phyloP scores from a whole-genome alignment of 2,888 invertebrate genomes.

The Ophion slaviceki region DNA sequence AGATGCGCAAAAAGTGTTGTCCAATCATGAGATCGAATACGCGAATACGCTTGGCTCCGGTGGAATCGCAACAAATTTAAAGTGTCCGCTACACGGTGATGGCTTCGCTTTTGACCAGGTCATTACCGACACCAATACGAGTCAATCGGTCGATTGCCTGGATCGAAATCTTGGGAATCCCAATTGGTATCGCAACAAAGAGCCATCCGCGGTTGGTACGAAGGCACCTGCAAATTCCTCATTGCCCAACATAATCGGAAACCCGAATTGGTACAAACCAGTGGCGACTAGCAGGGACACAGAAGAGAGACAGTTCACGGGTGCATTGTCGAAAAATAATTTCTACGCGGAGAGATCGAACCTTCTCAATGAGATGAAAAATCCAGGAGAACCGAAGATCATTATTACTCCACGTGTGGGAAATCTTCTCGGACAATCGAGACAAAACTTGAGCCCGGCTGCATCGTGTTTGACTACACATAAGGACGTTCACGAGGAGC shows the following conservation, averaged over 20 bases:
- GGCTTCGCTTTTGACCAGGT: conserved; percentile 79
- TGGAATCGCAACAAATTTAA: conserved; percentile 72
- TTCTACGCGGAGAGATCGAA: conserved; percentile 5
- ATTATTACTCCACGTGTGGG: conserved; percentile 76
- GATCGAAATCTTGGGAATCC: conserved; percentile 73
- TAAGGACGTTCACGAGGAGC: conserved; percentile 66
- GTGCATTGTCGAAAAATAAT: conserved; percentile 48
- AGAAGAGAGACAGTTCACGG: conserved; percentile 20
- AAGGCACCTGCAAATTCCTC: conserved; percentile 63
- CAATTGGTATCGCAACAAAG: conserved; percentile 65
- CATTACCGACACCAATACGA: conserved; percentile 77
- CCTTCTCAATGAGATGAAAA: conserved; percentile 45
- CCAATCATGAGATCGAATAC: conserved; percentile 69
- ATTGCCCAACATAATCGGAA: conserved; percentile 70
- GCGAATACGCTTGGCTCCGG: conserved; percentile 76
- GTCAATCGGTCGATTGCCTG: conserved; percentile 70
- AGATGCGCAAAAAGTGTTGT: conserved; percentile 67
- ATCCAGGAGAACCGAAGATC: conserved; percentile 74
- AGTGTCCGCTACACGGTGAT: conserved; percentile 75
- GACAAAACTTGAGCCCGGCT: conserved; percentile 69
- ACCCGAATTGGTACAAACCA: conserved; percentile 78
- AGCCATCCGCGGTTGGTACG: conserved; percentile 25
- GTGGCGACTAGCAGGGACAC: conserved; percentile 55
- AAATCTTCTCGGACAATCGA: conserved; percentile 73
- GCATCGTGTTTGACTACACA: conserved; percentile 63